A percentile compares a stretch with the other conserved stretches of the same genome.
Conservation (phyloP, 2,113 vertebrate species). For the Saccopteryx leptura region DNA sequence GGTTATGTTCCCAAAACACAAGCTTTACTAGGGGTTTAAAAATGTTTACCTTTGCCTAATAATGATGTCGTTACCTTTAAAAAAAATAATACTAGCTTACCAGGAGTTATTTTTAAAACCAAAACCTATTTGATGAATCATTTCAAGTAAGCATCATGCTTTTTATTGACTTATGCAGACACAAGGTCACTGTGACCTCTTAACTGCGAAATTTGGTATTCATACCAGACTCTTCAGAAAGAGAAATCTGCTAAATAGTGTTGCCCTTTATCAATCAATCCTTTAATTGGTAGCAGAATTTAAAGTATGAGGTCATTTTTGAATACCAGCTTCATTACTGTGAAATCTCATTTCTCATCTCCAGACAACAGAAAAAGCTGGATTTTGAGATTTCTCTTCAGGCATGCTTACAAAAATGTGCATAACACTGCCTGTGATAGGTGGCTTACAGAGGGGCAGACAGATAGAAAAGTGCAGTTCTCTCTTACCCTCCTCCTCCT, state of each 20-base stretch:
- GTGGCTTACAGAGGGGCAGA: background rate
- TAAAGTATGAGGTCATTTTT: slow-evolving; percentile 66
- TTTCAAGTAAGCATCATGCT: slow-evolving; percentile 46
- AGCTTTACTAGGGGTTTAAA: background rate
- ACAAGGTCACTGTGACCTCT: background rate
- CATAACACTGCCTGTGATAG: background rate
- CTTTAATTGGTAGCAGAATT: slow-evolving; percentile 65
- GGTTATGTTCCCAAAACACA: background rate
- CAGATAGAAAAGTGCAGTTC: background rate
- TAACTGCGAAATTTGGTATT: slow-evolving; percentile 2
- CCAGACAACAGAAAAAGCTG: background rate
- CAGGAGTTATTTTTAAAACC: slow-evolving; percentile 43
- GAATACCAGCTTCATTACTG: slow-evolving; percentile 60
- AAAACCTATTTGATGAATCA: slow-evolving; percentile 23
- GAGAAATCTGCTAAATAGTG: slow-evolving; percentile 47
- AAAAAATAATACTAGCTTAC: background rate
- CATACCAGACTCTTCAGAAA: slow-evolving; percentile 27
- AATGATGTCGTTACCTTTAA: background rate
- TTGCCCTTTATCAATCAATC: slow-evolving; percentile 50
- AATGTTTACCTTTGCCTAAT: background rate
- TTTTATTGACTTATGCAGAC: slow-evolving; percentile 4
- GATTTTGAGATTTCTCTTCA: slow-evolving; percentile 38
- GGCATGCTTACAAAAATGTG: slow-evolving; percentile 34
- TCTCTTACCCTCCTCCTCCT: background rate
- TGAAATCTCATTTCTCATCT: slow-evolving; percentile 52